Evolutionary conservation across 2,113 vertebrate genomes (phyloP), one percentile per base, ranked within the genome.

Genomic region (Mungos mungo): DNA sequence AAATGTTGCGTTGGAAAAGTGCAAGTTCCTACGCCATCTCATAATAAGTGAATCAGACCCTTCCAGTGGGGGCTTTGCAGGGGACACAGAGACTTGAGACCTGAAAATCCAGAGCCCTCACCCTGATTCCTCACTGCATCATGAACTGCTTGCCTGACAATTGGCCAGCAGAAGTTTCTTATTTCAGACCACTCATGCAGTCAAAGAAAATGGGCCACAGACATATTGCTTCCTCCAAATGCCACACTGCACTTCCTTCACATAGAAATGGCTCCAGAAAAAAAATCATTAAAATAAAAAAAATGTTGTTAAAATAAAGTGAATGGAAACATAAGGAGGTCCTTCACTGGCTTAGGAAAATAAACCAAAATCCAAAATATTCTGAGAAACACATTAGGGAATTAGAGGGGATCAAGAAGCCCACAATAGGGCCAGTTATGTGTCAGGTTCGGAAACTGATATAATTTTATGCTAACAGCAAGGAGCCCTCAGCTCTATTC

Each of bases 281-380:
- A 88, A 94, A 97, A 97, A 89, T 96, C 91, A 95, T 97, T 97
- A 95, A 74, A 57, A 72, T 33, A 52, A 94, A 96, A 90, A 91
- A 97, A 91, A 6, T 15, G 69, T 63, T 95, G 66, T 90, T 96
- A 94, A 97, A 97, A 95, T 95, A 97, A 98, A 96, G 72, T 97
- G 72, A 95, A 93, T 93, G 92, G 93, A 97, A 98, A 98, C 72
- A 92, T 97, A 95, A 96, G 95, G 79, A 95, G 72, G 86, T 89
- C 91, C 92, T 95, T 98, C 80, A 76, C 89, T 65, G 68, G 47
- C 90, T 97, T 97, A 98, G 95, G 89, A 97, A 98, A 98, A 98
- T 92, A 98, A 97, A 96, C 63, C 72, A 63, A 97, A 88, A 50
- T 94, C 85, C 93, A 96, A 97, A 88, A 97, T 96, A 97, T 96